Evolutionary conservation across 2,113 vertebrate genomes (phyloP).

Genomic region (Abramis brama): DNA sequence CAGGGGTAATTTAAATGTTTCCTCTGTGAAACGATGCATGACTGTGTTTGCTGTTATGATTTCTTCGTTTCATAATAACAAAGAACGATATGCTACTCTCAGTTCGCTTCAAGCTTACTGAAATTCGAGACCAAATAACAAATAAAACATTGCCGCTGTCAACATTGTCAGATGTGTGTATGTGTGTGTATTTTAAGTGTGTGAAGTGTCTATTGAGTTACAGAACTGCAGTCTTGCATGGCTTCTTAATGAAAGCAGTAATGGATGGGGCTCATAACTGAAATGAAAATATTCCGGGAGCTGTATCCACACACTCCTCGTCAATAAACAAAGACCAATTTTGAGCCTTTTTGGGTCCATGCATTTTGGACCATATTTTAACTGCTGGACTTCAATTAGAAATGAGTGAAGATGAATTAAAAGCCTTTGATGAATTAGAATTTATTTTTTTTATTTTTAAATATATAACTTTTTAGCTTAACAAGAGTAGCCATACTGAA

Average conservation of each 20-base stretch:
- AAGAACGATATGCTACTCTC: constrained; percentile 22
- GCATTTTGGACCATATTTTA: not conserved
- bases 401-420: not conserved
- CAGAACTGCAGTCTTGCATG: constrained; percentile 56
- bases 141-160: not conserved
- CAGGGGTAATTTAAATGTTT: constrained; percentile 39
- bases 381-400: not conserved
- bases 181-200: not conserved
- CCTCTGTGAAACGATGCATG: constrained; percentile 38
- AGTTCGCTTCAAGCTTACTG: constrained; percentile 4
- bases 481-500: not conserved
- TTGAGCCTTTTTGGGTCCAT: not conserved
- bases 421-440: not conserved
- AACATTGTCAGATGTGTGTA: constrained; percentile 50
- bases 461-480: not conserved
- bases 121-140: constrained; percentile 19
- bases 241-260: constrained; percentile 64
- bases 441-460: too few relatives aligned
- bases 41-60: constrained; percentile 20
- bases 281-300: constrained; percentile 27
- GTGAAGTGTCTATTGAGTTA: constrained; percentile 63
- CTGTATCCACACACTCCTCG: not conserved
- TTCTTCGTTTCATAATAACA: constrained; percentile 26
- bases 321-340: not conserved
- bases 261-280: constrained; percentile 56